phyloP scores from a whole-genome alignment of 1,140 invertebrate species.

The Babylonia areolata region DNA sequence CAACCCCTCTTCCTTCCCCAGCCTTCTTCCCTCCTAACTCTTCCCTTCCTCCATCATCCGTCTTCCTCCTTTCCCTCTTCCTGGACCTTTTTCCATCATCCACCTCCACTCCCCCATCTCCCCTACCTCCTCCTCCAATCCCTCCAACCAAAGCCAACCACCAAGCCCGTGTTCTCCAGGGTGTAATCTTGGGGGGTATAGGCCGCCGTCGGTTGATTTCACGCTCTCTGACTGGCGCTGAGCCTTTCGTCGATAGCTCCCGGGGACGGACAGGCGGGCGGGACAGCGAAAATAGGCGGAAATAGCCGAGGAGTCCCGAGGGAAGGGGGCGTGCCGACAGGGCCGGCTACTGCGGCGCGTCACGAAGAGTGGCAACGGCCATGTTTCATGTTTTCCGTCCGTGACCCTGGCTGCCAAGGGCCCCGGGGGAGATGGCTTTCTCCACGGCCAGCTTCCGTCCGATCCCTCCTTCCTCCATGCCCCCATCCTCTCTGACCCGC shows the following conservation, averaged over 20 bases:
- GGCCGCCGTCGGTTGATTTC: constrained; percentile 26
- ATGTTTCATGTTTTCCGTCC: too few species aligned
- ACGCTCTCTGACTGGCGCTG: constrained; percentile 5
- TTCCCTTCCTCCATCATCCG: too few species aligned
- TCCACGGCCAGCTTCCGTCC: too few species aligned
- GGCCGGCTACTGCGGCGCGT: too few species aligned
- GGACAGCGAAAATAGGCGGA: constrained; percentile 29
- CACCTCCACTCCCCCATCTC: neutral
- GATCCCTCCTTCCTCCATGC: neutral
- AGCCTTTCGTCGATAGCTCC: constrained; percentile 6
- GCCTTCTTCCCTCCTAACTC: too few species aligned
- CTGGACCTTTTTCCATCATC: too few species aligned
- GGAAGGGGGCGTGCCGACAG: neutral
- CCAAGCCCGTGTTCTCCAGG: neutral
- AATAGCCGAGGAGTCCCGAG: constrained; percentile 29
- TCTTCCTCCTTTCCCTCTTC: too few species aligned
- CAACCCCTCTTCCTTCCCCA: too few species aligned
- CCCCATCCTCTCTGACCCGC: too few species aligned
- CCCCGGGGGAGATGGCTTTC: too few species aligned
- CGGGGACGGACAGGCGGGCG: neutral
- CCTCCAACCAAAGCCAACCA: neutral
- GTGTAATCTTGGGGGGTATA: constrained; percentile 12
- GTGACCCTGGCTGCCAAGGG: too few species aligned
- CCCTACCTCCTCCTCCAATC: neutral
- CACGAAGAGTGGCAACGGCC: neutral